Evolutionary conservation across 2,888 invertebrate species (phyloP).

Genomic region (Sarcophaga variegata): DNA sequence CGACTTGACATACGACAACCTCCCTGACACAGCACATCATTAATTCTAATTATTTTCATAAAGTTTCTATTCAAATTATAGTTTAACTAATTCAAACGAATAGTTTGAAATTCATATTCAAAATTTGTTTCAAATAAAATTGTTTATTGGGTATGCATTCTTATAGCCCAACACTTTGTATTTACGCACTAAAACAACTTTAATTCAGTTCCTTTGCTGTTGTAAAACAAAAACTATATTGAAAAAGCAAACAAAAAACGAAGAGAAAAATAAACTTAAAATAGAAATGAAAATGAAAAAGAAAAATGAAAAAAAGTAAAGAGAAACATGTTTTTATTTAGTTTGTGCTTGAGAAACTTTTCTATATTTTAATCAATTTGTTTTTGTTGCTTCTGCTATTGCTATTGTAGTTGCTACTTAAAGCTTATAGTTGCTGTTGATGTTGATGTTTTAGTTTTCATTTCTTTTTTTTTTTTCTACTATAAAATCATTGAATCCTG

Average conservation of each 20-base stretch:
- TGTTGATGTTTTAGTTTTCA: neutral
- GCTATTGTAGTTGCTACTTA: constrained; percentile 23
- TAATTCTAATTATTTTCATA: no score
- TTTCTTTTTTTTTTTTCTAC: neutral
- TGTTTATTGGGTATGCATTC: no score
- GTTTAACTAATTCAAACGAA: neutral
- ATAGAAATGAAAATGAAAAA: neutral
- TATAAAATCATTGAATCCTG: neutral
- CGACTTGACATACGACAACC: no score
- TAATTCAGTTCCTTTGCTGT: neutral
- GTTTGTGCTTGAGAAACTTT: constrained; percentile 62
- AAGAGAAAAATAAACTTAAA: neutral
- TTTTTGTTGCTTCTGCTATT: constrained; percentile 32
- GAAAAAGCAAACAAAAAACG: neutral
- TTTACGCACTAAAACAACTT: constrained; percentile 29
- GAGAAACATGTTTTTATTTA: constrained; percentile 55
- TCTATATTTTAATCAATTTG: constrained; percentile 61
- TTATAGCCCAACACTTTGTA: neutral
- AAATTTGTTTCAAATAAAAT: no score
- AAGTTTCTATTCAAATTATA: no score
- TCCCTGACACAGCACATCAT: no score
- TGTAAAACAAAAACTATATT: neutral
- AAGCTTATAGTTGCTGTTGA: constrained; percentile 28
- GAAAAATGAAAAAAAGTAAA: neutral
- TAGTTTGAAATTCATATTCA: neutral